These are phyloP conservation scores for Schizaphis graminum DNA, from an alignment of 2,888 invertebrate genomes.

Conservation along the genomic window DNA sequence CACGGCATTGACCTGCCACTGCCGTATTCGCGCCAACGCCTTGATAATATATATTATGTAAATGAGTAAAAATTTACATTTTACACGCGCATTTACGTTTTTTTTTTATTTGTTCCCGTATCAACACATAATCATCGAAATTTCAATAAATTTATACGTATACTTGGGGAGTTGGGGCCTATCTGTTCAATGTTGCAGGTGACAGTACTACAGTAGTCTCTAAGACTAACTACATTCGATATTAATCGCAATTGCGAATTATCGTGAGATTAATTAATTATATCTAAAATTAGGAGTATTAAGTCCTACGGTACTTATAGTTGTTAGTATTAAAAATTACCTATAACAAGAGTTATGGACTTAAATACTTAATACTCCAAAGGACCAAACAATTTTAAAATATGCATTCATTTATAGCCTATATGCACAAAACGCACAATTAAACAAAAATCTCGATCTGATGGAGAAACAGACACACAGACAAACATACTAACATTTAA, in stretches of 20 bases:
- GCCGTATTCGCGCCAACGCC: background rate
- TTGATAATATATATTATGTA: background rate
- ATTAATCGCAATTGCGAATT: background rate
- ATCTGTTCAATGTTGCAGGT: background rate
- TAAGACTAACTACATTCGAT: background rate
- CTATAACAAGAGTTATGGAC: too few species aligned
- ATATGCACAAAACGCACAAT: too few species aligned
- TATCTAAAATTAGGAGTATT: too few species aligned
- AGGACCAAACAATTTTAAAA: background rate
- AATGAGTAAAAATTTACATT: constrained; percentile 5
- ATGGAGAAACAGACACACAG: too few species aligned
- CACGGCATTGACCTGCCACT: background rate
- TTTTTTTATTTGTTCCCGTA: background rate
- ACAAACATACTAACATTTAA: too few species aligned
- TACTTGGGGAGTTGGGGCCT: background rate
- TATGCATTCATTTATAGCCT: background rate
- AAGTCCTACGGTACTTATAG: too few species aligned
- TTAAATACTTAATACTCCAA: background rate
- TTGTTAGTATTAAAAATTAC: too few species aligned
- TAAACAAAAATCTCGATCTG: too few species aligned
- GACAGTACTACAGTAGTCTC: background rate
- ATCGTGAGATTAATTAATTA: too few species aligned
- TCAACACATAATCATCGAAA: background rate
- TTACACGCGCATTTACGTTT: background rate
- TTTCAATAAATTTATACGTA: background rate